These are phyloP conservation scores for Cotesia congregata DNA, from an alignment of 2,888 invertebrate genomes.

Conservation along the genomic window DNA sequence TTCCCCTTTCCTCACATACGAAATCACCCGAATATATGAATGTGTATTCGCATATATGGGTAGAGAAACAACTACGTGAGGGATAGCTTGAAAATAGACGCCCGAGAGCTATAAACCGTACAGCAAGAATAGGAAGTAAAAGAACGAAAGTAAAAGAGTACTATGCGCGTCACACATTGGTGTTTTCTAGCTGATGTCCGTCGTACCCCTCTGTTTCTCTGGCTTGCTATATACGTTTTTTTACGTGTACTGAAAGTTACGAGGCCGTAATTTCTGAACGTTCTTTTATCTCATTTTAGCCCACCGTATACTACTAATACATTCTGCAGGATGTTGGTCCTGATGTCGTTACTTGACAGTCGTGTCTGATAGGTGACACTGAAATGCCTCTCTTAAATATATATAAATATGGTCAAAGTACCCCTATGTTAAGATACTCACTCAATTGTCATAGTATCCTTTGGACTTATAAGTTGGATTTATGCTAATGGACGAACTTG, in stretches of 20 bases:
- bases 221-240: conserved; percentile 60
- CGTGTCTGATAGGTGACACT: background rate
- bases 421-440: conserved; percentile 15
- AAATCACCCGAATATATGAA: conserved; percentile 45
- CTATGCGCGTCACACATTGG: conserved; percentile 18
- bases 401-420: conserved; percentile 20
- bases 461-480: conserved; percentile 61
- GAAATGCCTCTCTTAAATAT: conserved; percentile 24
- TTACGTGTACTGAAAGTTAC: conserved; percentile 67
- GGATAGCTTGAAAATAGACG: conserved; percentile 50
- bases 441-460: background rate
- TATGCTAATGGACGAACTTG: conserved; percentile 62
- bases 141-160: conserved; percentile 26
- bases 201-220: conserved; percentile 56
- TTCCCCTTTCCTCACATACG: conserved; percentile 24
- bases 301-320: conserved; percentile 23
- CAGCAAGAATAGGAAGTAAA: conserved; percentile 27
- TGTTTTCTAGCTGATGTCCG: conserved; percentile 13
- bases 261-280: conserved; percentile 63
- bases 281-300: conserved; percentile 51
- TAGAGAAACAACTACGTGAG: conserved; percentile 17
- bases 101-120: conserved; percentile 62
- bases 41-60: background rate
- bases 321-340: conserved; percentile 18
- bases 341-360: background rate